Base-by-base conservation (phyloP, 2,888 invertebrate genomes). In the Calameuta filiformis region DNA sequence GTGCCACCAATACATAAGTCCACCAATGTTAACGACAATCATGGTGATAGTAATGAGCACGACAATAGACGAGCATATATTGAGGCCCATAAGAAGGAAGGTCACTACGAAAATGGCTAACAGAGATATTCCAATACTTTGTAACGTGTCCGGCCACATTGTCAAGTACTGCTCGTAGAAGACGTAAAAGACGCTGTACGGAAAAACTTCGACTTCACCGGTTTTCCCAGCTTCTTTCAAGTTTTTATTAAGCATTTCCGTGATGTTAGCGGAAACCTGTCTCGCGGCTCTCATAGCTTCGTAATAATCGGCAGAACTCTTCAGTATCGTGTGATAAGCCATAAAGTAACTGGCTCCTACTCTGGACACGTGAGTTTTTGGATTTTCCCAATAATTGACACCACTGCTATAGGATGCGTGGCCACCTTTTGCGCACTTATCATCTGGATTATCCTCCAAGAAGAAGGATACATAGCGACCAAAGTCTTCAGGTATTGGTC, bases 101-200 rank as follows among this genome's bases (percentile, higher is more conserved):
- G 98, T 98, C 11, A 98, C 98, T 37, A 98, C 93, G 92, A 99
- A 98, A 81, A 99, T 98, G n/a, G 98, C 98, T 3, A 95, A 92
- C 79, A 98, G 93, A 30, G 98, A 98, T 78, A 98, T 95, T 31
- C 96, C 95, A 92, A 99, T 94, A 87, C 97, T 97, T 89, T 95
- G 94, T 56, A 98, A 90, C 0, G 98, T 97, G 88, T 99, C 98
- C 0, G 95, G 94, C 96, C 98, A 97, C 94, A 99, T 98, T 12
- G 98, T 98, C 83, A 99, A 93, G 92, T 99, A 99, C 92, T 99
- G 99, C 91, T 99, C 99, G 91, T 99, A 99, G 93, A 98, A 99
- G 35, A 99, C 99, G 91, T 99, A 99, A 93, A 98, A 98, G 76
- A 99, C 95, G 0, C 97, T 98, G 93, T 99, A 97, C 0, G 97